Percentiles rank a stretch among this genome's conserved stretches.
Conservation (phyloP, 2,797 vertebrate species). For the Mionectes olivaceus region DNA sequence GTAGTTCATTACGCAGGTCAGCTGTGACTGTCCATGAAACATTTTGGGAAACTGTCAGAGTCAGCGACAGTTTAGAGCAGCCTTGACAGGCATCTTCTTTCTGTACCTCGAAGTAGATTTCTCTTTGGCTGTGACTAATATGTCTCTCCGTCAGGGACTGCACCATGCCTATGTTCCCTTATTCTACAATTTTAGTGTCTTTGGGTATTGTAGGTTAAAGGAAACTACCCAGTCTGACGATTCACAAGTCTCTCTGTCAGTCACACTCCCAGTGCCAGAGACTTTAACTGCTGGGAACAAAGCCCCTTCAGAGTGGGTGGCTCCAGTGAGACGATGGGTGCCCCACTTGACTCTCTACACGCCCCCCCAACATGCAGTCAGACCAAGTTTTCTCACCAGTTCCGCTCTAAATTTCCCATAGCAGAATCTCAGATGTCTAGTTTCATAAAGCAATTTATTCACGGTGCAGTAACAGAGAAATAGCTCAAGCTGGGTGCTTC, state of each 20-base stretch:
- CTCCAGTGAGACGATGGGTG: not conserved
- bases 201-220: not conserved
- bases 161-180: not conserved
- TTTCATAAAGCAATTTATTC: not conserved
- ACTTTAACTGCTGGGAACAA: not conserved
- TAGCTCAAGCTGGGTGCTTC: not conserved
- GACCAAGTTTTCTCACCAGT: not conserved
- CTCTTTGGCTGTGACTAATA: not conserved
- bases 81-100: not conserved
- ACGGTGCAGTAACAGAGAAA: not conserved
- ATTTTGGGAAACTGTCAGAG: not conserved
- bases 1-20: not conserved
- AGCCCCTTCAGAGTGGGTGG: not conserved
- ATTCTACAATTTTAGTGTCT: not conserved
- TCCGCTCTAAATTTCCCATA: not conserved
- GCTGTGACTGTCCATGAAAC: not conserved
- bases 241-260: not conserved
- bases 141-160: not conserved
- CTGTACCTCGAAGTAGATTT: not conserved
- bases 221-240: not conserved
- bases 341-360: not conserved
- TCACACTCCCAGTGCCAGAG: not conserved
- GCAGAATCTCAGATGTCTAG: not conserved
- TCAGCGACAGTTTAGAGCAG: not conserved
- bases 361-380: rapidly evolving